A percentile compares a stretch with the other conserved stretches of the same genome.
These are phyloP conservation scores for Salticus scenicus DNA, from an alignment of 2,888 invertebrate species.

Conservation along the genomic window DNA sequence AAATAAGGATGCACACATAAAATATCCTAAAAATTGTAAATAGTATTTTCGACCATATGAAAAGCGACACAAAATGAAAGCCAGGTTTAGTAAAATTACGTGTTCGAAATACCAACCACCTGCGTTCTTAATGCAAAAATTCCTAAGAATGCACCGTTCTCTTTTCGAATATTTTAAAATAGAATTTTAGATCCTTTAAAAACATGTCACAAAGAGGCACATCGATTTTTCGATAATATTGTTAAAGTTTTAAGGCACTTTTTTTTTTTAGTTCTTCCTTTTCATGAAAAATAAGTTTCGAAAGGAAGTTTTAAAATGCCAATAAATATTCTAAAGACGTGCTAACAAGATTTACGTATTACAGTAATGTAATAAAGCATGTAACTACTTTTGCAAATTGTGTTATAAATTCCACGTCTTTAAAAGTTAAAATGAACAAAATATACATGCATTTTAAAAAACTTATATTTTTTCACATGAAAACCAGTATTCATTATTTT, in stretches of 20 bases:
- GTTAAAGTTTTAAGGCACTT: neutral
- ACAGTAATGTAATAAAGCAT: neutral
- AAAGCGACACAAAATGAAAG: too few relatives aligned
- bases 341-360: neutral
- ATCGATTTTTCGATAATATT: neutral
- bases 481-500: too few relatives aligned
- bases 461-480: too few relatives aligned
- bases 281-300: neutral
- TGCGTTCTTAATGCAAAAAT: neutral
- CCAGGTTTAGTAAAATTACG: too few relatives aligned
- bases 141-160: neutral
- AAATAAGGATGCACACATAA: too few relatives aligned
- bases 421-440: too few relatives aligned
- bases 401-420: neutral
- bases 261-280: neutral
- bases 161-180: neutral
- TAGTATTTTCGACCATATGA: neutral
- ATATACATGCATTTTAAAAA: too few relatives aligned
- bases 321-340: neutral
- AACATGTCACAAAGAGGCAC: neutral
- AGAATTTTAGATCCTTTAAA: neutral
- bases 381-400: neutral
- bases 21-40: too few relatives aligned
- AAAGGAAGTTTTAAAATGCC: neutral
- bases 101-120: neutral